A percentile compares a stretch with the other conserved stretches of the same genome.
phyloP scores from a whole-genome alignment of 2,113 vertebrate species.

The Bubo blakistoni region DNA sequence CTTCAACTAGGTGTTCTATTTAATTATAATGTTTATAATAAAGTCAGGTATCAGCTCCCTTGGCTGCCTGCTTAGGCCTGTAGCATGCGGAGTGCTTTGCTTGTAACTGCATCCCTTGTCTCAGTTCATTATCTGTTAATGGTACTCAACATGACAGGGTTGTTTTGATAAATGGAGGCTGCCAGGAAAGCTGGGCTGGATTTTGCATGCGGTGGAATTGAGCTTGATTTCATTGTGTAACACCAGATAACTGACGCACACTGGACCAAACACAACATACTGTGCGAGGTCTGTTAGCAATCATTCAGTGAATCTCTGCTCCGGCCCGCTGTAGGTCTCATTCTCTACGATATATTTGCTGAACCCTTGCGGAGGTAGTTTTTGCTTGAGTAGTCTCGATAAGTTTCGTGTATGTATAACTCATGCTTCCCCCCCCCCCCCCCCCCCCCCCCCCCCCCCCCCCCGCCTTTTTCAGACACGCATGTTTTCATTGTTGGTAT shows the following conservation, averaged over 20 bases:
- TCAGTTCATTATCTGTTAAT: constrained; percentile 97
- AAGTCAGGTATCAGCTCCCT: constrained; percentile 79
- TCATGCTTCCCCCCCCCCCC: accelerated
- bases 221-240: background rate
- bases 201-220: constrained; percentile 36
- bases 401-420: background rate
- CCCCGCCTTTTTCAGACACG: background rate
- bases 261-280: background rate
- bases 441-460: accelerated
- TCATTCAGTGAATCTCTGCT: accelerated
- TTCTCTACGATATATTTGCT: accelerated
- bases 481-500: background rate
- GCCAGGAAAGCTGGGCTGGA: constrained; percentile 88
- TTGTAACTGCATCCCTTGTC: constrained; percentile 90
- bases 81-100: constrained; percentile 84
- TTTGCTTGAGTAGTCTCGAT: background rate
- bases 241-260: background rate
- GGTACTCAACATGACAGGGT: constrained; percentile 92
- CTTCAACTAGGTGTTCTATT: constrained; percentile 67
- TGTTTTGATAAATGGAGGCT: constrained; percentile 91
- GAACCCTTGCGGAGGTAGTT: background rate
- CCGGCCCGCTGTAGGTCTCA: accelerated
- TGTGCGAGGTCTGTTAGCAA: background rate
- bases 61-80: constrained; percentile 87
- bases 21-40: constrained; percentile 72